Percentiles rank a stretch among this genome's conserved stretches.
These are phyloP conservation scores for Patella caerulea DNA, from an alignment of 2,888 invertebrate genomes.

Conservation along the genomic window DNA sequence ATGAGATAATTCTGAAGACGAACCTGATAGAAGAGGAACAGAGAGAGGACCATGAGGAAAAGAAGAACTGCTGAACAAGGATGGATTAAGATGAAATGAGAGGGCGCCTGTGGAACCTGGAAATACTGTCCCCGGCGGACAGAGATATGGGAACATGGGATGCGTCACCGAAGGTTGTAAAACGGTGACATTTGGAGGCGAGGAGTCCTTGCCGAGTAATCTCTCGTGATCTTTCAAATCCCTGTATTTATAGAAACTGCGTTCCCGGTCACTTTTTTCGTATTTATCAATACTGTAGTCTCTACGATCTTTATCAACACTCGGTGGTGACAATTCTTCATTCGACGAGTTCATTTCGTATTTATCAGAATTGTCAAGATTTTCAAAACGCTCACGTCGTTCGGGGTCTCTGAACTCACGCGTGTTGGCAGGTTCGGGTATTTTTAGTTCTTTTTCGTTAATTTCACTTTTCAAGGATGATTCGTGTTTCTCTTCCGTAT, in stretches of 20 bases:
- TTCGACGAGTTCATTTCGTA: neutral
- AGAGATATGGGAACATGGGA: slow-evolving; percentile 91
- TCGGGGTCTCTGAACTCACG: neutral
- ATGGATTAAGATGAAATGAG: slow-evolving; percentile 59
- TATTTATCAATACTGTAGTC: neutral
- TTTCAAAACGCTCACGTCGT: neutral
- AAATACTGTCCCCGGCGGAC: slow-evolving; percentile 84
- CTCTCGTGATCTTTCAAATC: slow-evolving; percentile 15
- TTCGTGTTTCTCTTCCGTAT: neutral
- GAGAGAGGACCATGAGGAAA: slow-evolving; percentile 44
- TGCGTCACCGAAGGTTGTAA: slow-evolving; percentile 87
- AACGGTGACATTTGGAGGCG: slow-evolving; percentile 88
- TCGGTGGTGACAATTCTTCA: neutral
- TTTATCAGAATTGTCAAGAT: neutral
- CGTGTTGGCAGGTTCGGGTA: neutral
- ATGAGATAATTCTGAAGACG: slow-evolving; percentile 60
- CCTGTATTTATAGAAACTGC: slow-evolving; percentile 13
- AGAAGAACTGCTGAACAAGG: slow-evolving; percentile 48
- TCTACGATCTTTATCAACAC: neutral
- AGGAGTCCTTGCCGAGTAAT: slow-evolving; percentile 49
- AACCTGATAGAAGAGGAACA: slow-evolving; percentile 46
- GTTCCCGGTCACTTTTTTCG: slow-evolving; percentile 20
- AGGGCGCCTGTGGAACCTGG: slow-evolving; percentile 74
- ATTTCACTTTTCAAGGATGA: neutral
- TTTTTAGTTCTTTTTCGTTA: neutral